Conservation (phyloP, 1,140 invertebrate genomes). For the Drosophila kepulauana region DNA sequence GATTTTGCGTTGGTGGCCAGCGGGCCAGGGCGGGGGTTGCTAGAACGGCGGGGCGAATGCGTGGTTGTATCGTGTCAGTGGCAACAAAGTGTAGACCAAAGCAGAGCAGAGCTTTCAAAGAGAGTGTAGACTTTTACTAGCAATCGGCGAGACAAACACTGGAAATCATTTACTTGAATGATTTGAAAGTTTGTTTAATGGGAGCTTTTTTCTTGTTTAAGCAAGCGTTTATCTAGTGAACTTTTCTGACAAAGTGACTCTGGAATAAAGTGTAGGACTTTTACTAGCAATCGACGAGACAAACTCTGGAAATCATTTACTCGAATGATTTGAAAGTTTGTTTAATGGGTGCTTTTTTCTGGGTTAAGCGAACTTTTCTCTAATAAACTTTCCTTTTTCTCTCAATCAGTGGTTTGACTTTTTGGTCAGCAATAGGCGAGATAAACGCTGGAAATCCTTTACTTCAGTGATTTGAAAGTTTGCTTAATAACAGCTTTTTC, state of each 20-base stretch:
- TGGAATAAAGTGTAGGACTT: no score
- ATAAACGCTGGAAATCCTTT: background rate
- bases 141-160: background rate
- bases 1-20: constrained; percentile 59
- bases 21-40: constrained; percentile 26
- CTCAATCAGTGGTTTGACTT: no score
- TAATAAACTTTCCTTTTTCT: no score
- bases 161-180: constrained; percentile 11
- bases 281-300: constrained; percentile 3
- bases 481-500: background rate
- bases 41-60: no score
- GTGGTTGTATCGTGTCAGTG: background rate
- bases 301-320: background rate
- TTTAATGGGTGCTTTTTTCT: background rate
- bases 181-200: background rate
- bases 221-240: no score
- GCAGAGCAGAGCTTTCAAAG: constrained; percentile 52
- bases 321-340: background rate
- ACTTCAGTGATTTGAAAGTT: background rate
- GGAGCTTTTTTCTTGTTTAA: background rate
- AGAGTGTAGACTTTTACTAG: constrained; percentile 46
- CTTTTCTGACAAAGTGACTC: no score
- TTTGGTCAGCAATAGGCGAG: constrained; percentile 6
- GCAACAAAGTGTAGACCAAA: background rate
- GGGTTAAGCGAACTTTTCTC: no score